Base-by-base conservation (phyloP, 2,797 vertebrate species). In the Amazonetta brasiliensis region DNA sequence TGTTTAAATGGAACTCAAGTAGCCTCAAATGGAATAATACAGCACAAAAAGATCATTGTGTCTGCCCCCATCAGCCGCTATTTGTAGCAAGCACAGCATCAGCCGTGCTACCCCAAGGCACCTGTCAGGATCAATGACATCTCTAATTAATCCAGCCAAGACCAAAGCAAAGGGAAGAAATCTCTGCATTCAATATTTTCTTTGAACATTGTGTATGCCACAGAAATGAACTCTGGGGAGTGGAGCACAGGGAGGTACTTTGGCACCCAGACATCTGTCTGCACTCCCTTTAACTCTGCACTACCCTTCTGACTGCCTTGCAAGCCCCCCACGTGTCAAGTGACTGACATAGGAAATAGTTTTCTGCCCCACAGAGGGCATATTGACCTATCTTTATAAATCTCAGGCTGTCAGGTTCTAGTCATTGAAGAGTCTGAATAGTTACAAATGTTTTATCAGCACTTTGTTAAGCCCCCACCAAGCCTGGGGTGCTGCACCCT, bases 101-200 rank as follows among this genome's bases (percentile, higher is more conserved):
- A 87, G 81, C 86, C 60, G 21, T 5, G 19, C 20, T 28, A 73
- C 80, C 94, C 83, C 43, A 79, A 68, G 95, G 91, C 94, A 83
- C 78, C 87, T 95, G 94, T 85, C 96, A 92, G 86, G 58, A 85
- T 92, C 90, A 37, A 60, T 79, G 91, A 48, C 90, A 69, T 81
- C 73, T 69, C 80, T 94, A 96, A 96, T 96, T 94, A 96, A 95
- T 52, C 90, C 58, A 87, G 46, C 62, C 78, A 69, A 82, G 67
- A 35, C 30, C 33, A 82, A 95, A 89, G 52, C 56, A 83, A 90
- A 81, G 63, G 30, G 25, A 71, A 62, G 39, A 76, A 87, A 76
- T 35, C 58, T 79, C 84, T 6, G 21, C 1, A 2, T 67, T 88
- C 73, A 26, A 2, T 79, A 48, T 76, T 90, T 81, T 30, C 87